Percentiles rank a stretch among this genome's conserved stretches.
Conservation (phyloP, 2,113 vertebrate species). For the Plotosus lineatus region DNA sequence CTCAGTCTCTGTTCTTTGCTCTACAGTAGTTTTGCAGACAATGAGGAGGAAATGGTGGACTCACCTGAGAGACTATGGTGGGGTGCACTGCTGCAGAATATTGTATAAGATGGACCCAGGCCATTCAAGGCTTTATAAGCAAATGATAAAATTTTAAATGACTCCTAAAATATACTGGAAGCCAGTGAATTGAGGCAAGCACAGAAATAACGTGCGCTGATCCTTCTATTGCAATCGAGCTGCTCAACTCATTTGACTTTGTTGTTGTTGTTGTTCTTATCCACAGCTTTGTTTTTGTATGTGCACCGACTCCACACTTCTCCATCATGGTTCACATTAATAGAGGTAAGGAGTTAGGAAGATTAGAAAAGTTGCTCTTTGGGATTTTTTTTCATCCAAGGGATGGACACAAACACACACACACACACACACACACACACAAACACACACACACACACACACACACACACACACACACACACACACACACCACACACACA, state of each 20-base stretch:
- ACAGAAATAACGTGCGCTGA: too few relatives aligned
- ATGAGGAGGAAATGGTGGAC: too few relatives aligned
- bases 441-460: not conserved
- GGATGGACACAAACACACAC: not conserved
- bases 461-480: not conserved
- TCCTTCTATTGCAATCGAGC: not conserved
- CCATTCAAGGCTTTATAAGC: too few relatives aligned
- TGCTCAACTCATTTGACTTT: conserved; percentile 52
- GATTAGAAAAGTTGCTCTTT: conserved; percentile 45
- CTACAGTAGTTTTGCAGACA: too few relatives aligned
- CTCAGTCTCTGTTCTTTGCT: too few relatives aligned
- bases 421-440: not conserved
- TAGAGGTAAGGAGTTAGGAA: conserved; percentile 48
- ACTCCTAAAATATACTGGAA: too few relatives aligned
- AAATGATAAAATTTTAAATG: too few relatives aligned
- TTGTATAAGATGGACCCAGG: too few relatives aligned
- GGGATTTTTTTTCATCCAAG: conserved; percentile 27
- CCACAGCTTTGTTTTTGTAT: conserved; percentile 47
- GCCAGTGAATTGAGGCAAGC: too few relatives aligned
- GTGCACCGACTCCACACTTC: conserved; percentile 30
- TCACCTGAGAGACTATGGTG: too few relatives aligned
- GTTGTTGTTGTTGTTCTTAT: conserved; percentile 53
- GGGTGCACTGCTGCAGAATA: too few relatives aligned
- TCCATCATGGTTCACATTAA: conserved; percentile 38
- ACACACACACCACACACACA: conserved; percentile 23